Percentiles rank a stretch among this genome's conserved stretches.
Evolutionary conservation across 2,888 invertebrate species (phyloP).

Genomic region (Branchellion lobata): DNA sequence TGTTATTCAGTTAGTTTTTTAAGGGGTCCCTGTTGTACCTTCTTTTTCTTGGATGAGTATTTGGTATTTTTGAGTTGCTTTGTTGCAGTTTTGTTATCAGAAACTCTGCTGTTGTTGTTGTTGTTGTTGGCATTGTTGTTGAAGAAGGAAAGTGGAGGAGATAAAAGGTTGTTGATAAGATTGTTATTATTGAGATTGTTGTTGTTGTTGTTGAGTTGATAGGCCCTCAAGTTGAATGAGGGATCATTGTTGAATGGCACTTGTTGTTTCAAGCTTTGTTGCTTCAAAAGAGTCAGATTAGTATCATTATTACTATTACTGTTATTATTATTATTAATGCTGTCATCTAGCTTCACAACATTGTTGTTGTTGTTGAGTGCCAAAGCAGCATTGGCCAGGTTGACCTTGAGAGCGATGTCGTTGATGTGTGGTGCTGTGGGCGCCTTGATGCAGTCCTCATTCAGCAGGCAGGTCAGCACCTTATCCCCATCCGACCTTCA

Average conservation of each 20-base stretch:
- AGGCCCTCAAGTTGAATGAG: neutral
- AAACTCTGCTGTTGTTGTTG: neutral
- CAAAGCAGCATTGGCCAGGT: conserved; percentile 27
- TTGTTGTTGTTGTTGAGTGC: conserved; percentile 39
- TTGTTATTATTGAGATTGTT: neutral
- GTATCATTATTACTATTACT: neutral
- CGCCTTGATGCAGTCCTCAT: conserved; percentile 46
- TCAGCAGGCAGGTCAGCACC: conserved; percentile 51
- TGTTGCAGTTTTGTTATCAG: neutral
- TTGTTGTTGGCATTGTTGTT: neutral
- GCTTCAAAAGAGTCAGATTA: neutral
- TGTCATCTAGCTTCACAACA: neutral
- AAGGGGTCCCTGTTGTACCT: neutral
- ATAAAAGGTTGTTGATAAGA: neutral
- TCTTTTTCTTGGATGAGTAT: conserved; percentile 3
- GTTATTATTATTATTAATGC: too few relatives aligned
- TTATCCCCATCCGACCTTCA: conserved; percentile 51
- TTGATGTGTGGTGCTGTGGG: conserved; percentile 30
- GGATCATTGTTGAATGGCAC: neutral
- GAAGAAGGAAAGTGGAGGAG: neutral
- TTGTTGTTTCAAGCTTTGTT: conserved; percentile 4
- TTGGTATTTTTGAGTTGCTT: neutral
- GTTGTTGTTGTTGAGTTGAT: conserved; percentile 32
- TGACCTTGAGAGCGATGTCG: conserved; percentile 34
- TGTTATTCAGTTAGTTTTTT: too few relatives aligned